Base-by-base conservation (phyloP, 2,113 vertebrate species). In the Acanthisitta chloris region DNA sequence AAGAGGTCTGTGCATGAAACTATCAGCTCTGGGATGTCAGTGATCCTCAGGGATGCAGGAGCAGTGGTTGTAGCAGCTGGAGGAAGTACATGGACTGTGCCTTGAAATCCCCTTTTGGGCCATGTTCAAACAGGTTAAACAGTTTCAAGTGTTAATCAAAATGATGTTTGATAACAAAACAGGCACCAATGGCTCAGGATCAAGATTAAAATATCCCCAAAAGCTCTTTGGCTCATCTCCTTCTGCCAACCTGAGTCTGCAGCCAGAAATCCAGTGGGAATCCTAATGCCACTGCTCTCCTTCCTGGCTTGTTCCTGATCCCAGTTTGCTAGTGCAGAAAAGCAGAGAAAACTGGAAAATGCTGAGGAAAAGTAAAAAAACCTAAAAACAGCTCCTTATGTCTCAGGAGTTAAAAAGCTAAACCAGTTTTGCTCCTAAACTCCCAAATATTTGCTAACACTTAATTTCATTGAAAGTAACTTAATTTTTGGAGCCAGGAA, bases 1-100 rank as follows among this genome's bases (percentile, higher is more conserved):
- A 5, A 8, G 1, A 3, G 54, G 24, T 19, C 10, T 73, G 54
- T 19, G 42, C 20, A 0, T 31, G 3, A 40, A 83, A 17, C 2
- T 5, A 1, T 7, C 38, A 2, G 0, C 1, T 1, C 3, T 46
- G 86, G n/a, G 36, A 1, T 55, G 26, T 36, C 28, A 3, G 11
- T 4, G 2, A 0, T 21, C 25, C 38, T 12, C 20, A 29, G 64
- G 64, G 83, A 1, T 34, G 69, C 78, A 34, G 81, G 31, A 23
- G 34, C 17, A 55, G 3, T 0, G 42, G 1, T 14, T 3, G 73
- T 4, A 46, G 59, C 49, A 87, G 14, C 70, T 58, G 67, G 17
- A 66, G 55, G 36, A 81, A 33, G 45, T 12, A 0, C 26, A 0
- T 1, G 8, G 17, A 4, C 10, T 4, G 3, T 19, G 59, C 61